Percentiles rank a stretch among this genome's conserved stretches.
These are phyloP conservation scores for Lampris megalopsis DNA, from an alignment of 2,113 vertebrate species.

Conservation along the genomic window DNA sequence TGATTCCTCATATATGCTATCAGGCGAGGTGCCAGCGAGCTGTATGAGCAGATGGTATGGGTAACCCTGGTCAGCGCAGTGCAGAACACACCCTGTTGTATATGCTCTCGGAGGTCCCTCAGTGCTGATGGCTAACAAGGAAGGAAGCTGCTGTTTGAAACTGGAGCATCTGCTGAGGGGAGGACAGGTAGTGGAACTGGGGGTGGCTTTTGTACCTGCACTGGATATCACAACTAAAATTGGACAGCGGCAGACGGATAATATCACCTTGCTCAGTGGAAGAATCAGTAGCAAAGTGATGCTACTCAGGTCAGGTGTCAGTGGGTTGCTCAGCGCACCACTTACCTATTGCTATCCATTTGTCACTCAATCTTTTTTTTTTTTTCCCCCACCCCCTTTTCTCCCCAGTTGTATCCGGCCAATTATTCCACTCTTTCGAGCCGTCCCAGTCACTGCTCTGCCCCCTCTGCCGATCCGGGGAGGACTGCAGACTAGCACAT, in stretches of 20 bases:
- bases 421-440: no score
- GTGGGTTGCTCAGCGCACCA: constrained; percentile 1
- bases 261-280: constrained; percentile 24
- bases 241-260: constrained; percentile 22
- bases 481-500: no score
- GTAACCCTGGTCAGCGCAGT: constrained; percentile 32
- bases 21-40: constrained; percentile 9
- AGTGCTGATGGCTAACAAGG: constrained; percentile 40
- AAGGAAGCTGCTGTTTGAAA: constrained; percentile 29
- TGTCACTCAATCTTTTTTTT: not conserved
- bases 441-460: no score
- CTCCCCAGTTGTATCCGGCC: no score
- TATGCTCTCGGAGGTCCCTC: constrained; percentile 30
- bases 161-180: constrained; percentile 48
- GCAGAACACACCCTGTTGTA: constrained; percentile 34
- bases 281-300: not conserved
- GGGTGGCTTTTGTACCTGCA: not conserved
- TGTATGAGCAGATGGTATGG: constrained; percentile 51
- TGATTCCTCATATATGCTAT: constrained; percentile 10
- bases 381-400: not conserved
- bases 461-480: no score
- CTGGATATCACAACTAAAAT: constrained; percentile 23
- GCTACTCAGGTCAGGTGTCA: constrained; percentile 16
- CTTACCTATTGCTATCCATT: not conserved
- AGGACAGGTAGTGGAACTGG: constrained; percentile 39